Conservation (phyloP, 92 coral and sea anemone species). For the Metridium senile region DNA sequence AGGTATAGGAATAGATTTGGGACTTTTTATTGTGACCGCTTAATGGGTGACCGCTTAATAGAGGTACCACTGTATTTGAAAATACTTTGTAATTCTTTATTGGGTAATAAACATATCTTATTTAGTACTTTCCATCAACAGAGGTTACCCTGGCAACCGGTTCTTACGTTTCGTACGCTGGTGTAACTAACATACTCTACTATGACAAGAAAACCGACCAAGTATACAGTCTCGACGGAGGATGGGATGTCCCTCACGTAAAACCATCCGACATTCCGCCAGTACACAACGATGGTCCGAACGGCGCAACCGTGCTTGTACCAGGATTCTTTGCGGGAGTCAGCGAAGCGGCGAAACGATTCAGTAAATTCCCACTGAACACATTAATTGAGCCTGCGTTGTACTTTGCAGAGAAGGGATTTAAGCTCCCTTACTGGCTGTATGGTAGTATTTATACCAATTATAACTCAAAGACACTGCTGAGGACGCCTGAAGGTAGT, state of each 20-base stretch:
- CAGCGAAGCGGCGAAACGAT: slow-evolving; percentile 67
- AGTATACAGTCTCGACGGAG: slow-evolving; percentile 84
- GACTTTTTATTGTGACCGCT: no score
- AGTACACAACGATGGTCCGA: slow-evolving; percentile 60
- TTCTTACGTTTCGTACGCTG: slow-evolving; percentile 87
- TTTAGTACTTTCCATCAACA: slow-evolving; percentile 8
- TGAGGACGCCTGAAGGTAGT: slow-evolving; percentile 79
- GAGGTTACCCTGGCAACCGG: slow-evolving; percentile 86
- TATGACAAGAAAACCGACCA: slow-evolving; percentile 70
- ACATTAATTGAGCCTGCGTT: slow-evolving; percentile 90
- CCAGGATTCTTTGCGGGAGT: slow-evolving; percentile 97
- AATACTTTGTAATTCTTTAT: no score
- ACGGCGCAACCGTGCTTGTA: slow-evolving; percentile 83
- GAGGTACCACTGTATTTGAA: no score
- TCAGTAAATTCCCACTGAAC: slow-evolving; percentile 75
- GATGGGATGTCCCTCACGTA: slow-evolving; percentile 74
- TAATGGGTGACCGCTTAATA: no score
- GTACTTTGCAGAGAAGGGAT: slow-evolving; percentile 86
- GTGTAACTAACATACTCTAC: slow-evolving; percentile 84
- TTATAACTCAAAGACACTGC: slow-evolving; percentile 65
- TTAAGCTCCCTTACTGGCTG: slow-evolving; percentile 70
- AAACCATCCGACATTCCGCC: slow-evolving; percentile 64
- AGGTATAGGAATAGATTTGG: no score
- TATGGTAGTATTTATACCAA: slow-evolving; percentile 51
- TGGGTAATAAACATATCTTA: no score